phyloP scores from a whole-genome alignment of 2,888 invertebrate genomes.

The Mythimna ferrago region DNA sequence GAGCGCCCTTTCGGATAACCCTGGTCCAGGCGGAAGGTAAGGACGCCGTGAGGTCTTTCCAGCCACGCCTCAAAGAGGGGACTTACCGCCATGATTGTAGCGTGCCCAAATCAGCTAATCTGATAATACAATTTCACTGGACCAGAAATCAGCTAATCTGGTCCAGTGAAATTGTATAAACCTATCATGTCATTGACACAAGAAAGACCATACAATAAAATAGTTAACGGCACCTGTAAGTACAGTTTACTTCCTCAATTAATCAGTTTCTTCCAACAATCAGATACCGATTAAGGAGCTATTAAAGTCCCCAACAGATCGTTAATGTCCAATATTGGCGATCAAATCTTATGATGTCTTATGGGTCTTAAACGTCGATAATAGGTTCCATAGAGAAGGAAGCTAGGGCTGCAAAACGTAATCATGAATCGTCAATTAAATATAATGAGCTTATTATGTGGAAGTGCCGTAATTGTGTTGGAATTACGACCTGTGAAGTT shows the following conservation, averaged over 20 bases:
- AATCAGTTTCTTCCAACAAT: slow-evolving; percentile 23
- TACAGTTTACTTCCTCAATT: slow-evolving; percentile 1
- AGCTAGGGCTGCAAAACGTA: slow-evolving; percentile 20
- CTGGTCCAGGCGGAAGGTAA: too few species aligned
- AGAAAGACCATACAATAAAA: not conserved
- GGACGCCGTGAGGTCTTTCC: too few species aligned
- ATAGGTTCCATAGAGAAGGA: slow-evolving; percentile 19
- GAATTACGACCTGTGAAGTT: slow-evolving; percentile 50
- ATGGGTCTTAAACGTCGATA: slow-evolving; percentile 33
- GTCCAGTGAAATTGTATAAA: not conserved
- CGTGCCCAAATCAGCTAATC: too few species aligned
- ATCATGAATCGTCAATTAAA: slow-evolving; percentile 49
- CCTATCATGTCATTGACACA: not conserved
- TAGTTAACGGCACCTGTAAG: not conserved
- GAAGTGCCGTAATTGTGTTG: slow-evolving; percentile 35
- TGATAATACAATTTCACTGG: too few species aligned
- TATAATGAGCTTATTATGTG: slow-evolving; percentile 24
- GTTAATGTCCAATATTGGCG: slow-evolving; percentile 43
- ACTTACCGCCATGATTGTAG: too few species aligned
- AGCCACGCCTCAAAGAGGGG: too few species aligned
- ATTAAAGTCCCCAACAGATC: slow-evolving; percentile 43
- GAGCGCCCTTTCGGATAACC: too few species aligned
- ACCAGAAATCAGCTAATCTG: not conserved
- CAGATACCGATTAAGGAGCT: slow-evolving; percentile 34
- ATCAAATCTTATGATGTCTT: slow-evolving; percentile 51